Conservation (phyloP, 2,113 vertebrate genomes). For the Danionella cerebrum region DNA sequence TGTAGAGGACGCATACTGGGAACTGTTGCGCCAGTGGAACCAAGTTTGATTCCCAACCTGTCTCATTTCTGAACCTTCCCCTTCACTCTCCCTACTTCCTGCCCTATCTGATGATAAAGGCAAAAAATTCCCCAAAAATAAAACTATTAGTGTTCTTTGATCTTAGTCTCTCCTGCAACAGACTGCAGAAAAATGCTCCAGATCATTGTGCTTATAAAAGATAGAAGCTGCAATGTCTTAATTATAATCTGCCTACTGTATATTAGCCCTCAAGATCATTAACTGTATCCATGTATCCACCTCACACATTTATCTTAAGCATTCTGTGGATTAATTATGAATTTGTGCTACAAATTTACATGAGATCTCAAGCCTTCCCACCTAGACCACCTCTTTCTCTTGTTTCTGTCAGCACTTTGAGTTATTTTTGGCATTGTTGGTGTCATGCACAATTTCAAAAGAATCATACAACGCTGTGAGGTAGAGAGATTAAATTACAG, state of each 20-base stretch:
- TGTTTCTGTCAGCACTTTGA: constrained; percentile 21
- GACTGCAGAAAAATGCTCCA: neutral
- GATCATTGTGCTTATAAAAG: constrained; percentile 5
- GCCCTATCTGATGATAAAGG: too few relatives aligned
- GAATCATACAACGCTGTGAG: constrained; percentile 23
- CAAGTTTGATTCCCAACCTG: too few relatives aligned
- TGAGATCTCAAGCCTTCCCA: neutral
- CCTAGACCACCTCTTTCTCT: neutral
- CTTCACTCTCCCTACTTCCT: too few relatives aligned
- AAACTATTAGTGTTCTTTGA: too few relatives aligned
- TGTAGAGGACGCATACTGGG: too few relatives aligned
- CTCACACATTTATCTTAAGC: neutral
- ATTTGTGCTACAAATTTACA: too few relatives aligned
- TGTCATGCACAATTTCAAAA: constrained; percentile 18
- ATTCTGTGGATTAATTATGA: neutral
- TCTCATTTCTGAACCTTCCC: too few relatives aligned
- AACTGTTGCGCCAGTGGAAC: too few relatives aligned
- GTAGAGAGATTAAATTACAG: constrained; percentile 27
- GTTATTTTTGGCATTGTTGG: constrained; percentile 27
- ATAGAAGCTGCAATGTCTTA: neutral
- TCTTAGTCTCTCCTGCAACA: neutral
- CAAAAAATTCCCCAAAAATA: too few relatives aligned
- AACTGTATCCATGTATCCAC: too few relatives aligned
- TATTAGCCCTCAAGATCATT: too few relatives aligned
- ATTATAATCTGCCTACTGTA: neutral